Conservation (phyloP, 1,140 invertebrate species). For the Parasteatoda tepidariorum region DNA sequence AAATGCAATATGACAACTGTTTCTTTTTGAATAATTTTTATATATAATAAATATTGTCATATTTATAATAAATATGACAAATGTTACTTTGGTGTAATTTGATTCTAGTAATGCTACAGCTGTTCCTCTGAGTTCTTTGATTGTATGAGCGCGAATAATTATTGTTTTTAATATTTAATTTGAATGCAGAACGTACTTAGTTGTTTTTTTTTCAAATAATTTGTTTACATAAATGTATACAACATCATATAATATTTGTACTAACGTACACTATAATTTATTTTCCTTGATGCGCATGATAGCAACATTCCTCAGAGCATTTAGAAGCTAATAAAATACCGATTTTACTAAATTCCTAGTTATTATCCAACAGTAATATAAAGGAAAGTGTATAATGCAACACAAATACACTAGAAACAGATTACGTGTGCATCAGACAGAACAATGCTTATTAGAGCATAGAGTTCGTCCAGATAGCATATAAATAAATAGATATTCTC, state of each 20-base stretch:
- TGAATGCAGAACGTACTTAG: no score
- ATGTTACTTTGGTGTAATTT: no score
- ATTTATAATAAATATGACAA: no score
- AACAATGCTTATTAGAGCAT: constrained; percentile 32
- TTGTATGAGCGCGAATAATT: no score
- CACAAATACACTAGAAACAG: constrained; percentile 25
- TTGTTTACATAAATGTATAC: background rate
- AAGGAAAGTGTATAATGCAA: constrained; percentile 18
- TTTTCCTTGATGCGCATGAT: background rate
- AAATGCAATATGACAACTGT: no score
- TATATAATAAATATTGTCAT: no score
- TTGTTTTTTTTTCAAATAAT: no score
- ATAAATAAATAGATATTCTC: background rate
- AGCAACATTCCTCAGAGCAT: background rate
- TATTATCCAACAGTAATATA: background rate
- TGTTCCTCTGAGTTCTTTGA: no score
- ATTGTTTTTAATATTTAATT: no score
- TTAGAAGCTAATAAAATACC: background rate
- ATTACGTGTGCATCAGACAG: background rate
- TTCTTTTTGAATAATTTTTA: no score
- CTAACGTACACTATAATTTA: background rate
- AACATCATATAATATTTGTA: background rate
- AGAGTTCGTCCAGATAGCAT: background rate
- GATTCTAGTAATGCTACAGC: no score
- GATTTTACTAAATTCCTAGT: background rate